phyloP scores from a whole-genome alignment of 2,113 vertebrate species.

The Mohoua ochrocephala region DNA sequence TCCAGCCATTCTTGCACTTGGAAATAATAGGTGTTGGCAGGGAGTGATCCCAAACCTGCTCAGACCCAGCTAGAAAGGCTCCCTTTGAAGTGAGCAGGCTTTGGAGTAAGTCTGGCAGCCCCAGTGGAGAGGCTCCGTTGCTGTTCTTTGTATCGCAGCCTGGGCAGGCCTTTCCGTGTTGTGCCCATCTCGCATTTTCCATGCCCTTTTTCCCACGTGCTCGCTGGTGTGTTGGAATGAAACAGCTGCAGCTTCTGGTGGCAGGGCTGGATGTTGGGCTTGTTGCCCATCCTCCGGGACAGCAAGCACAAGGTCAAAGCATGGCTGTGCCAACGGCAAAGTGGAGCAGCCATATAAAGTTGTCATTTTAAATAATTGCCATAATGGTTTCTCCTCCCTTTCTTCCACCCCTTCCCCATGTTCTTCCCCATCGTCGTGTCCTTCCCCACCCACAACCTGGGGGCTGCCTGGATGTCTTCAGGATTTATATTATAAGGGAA shows the following conservation, averaged over 20 bases:
- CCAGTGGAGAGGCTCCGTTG: fast-evolving
- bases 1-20: background rate
- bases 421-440: fast-evolving
- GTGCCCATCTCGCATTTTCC: background rate
- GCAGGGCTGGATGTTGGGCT: background rate
- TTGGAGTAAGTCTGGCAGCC: background rate
- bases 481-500: background rate
- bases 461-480: background rate
- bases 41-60: background rate
- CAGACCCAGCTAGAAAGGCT: background rate
- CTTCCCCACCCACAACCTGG: background rate
- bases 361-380: background rate
- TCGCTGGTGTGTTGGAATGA: background rate
- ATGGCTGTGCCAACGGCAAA: fast-evolving
- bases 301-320: fast-evolving
- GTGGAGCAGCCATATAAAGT: background rate
- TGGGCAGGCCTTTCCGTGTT: fast-evolving
- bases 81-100: background rate
- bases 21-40: background rate
- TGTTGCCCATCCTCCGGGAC: background rate
- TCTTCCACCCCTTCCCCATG: background rate
- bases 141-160: background rate
- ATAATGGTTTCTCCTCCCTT: background rate
- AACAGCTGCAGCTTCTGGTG: background rate
- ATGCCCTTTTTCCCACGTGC: fast-evolving